Conservation (phyloP, 2,797 vertebrate genomes). For the Garrulus glandarius region DNA sequence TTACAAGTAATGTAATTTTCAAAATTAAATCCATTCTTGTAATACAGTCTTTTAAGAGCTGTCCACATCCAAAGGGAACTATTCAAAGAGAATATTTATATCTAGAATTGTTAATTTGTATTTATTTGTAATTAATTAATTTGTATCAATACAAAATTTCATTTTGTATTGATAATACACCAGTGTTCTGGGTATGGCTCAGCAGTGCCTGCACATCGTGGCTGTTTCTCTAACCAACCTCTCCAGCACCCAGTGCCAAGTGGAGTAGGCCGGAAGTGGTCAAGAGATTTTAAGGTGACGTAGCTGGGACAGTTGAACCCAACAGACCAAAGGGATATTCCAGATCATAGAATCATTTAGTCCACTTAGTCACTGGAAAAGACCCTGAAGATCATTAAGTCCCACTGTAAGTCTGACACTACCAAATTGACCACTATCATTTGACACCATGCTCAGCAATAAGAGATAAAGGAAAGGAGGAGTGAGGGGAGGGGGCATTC, state of each 20-base stretch:
- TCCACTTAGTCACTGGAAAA: not conserved
- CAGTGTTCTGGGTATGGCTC: accelerated
- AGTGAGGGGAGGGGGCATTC: accelerated
- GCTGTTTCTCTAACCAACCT: not conserved
- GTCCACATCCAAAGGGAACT: not conserved
- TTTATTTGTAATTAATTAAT: no score
- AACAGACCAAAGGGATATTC: not conserved
- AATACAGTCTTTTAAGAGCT: not conserved
- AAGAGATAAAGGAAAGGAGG: not conserved
- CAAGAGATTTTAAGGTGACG: not conserved
- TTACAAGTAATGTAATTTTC: not conserved
- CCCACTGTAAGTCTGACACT: not conserved
- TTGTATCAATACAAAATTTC: no score
- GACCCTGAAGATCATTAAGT: not conserved
- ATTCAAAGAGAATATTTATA: not conserved
- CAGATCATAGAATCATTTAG: not conserved
- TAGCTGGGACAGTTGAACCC: not conserved
- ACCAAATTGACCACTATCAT: no score
- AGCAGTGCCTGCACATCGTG: not conserved
- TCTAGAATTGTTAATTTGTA: no score
- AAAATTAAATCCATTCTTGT: not conserved
- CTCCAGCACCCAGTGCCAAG: accelerated
- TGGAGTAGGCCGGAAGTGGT: not conserved
- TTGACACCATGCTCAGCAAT: not conserved
- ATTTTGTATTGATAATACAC: not conserved